Conservation (phyloP, 1,140 invertebrate species). For the Nasonia giraulti region DNA sequence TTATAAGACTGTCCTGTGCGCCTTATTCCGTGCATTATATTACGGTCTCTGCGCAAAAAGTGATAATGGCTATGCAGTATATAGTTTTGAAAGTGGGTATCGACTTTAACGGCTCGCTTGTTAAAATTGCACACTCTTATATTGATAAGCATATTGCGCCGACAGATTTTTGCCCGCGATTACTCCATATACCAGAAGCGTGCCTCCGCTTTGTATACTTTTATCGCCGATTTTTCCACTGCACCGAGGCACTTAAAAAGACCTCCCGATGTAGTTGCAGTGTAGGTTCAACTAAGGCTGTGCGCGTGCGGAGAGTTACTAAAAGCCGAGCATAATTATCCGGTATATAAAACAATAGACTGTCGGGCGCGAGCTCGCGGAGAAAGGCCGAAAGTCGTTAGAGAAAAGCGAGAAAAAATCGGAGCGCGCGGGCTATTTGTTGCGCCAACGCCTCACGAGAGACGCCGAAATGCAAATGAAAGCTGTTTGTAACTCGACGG, state of each 20-base stretch:
- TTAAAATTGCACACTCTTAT: background rate
- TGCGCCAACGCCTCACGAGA: background rate
- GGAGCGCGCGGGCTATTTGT: background rate
- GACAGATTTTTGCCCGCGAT: background rate
- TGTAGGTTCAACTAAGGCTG: background rate
- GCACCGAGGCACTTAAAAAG: slow-evolving; percentile 1
- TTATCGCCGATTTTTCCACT: background rate
- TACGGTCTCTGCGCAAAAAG: background rate
- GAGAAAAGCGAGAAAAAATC: slow-evolving; percentile 38
- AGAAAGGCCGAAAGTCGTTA: slow-evolving; percentile 38
- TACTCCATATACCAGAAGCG: background rate
- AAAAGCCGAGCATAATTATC: slow-evolving; percentile 27
- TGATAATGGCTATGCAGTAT: background rate
- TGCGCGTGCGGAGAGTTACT: background rate
- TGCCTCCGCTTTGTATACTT: background rate
- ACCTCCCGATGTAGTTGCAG: background rate
- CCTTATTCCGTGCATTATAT: too few species aligned
- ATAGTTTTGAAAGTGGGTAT: background rate
- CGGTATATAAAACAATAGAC: slow-evolving; percentile 32
- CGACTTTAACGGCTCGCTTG: background rate
- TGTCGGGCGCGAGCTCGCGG: background rate
- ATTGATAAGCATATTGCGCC: slow-evolving; percentile 6
- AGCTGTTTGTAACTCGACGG: background rate
- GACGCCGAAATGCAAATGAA: slow-evolving; percentile 20
- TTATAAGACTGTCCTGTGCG: too few species aligned